Conservation (phyloP, 2,888 invertebrate genomes). For the Neoscelio sp. region DNA sequence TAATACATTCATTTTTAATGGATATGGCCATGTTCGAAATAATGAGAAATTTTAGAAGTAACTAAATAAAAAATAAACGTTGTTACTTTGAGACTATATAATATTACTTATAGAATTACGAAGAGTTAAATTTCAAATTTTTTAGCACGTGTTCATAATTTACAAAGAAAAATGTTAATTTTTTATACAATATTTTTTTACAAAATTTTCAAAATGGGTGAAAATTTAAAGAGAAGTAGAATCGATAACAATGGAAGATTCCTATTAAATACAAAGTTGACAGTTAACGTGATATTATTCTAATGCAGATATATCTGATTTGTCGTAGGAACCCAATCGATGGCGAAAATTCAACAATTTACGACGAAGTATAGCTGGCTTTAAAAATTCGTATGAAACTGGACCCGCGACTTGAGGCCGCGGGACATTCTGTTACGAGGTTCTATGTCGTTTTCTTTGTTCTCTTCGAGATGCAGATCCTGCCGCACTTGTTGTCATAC, state of each 20-base stretch:
- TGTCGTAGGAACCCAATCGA: conserved; percentile 77
- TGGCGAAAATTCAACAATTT: conserved; percentile 75
- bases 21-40: too few species aligned
- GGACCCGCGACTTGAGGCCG: conserved; percentile 81
- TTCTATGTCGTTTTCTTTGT: conserved; percentile 88
- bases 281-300: conserved; percentile 33
- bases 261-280: conserved; percentile 16
- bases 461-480: conserved; percentile 83
- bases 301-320: conserved; percentile 63
- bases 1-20: too few species aligned
- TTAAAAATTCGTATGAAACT: conserved; percentile 78
- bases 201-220: too few species aligned
- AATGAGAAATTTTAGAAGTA: too few species aligned
- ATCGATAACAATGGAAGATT: conserved; percentile 50
- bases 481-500: conserved; percentile 67
- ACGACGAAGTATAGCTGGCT: conserved; percentile 78
- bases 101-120: too few species aligned
- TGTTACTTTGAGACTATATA: too few species aligned
- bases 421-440: conserved; percentile 85
- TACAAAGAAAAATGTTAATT: too few species aligned
- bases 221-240: conserved; percentile 29
- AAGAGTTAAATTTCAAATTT: too few species aligned
- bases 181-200: too few species aligned
- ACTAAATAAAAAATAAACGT: too few species aligned
- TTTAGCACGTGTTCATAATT: too few species aligned